Percentiles rank a stretch among this genome's conserved stretches.
Evolutionary conservation across 1,140 invertebrate genomes (phyloP).

Genomic region (Drosophila aff.): DNA sequence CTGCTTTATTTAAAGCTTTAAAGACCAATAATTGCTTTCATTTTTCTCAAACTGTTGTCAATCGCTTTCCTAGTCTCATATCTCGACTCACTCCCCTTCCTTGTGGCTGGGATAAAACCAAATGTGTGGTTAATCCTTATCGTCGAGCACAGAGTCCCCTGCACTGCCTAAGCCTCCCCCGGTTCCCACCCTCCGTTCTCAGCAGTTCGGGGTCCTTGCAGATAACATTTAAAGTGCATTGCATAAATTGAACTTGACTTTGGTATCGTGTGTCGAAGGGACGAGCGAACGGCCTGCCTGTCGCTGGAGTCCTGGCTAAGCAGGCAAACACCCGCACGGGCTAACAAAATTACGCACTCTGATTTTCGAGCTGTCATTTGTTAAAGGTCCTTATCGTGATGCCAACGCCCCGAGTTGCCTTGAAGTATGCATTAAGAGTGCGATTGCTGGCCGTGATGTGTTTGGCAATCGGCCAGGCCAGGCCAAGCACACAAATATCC

Average conservation of each 20-base stretch:
- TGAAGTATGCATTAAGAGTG: conserved; percentile 65
- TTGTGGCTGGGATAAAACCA: conserved; percentile 13
- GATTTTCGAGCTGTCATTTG: conserved; percentile 54
- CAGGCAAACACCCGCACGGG: conserved; percentile 26
- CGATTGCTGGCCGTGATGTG: conserved; percentile 58
- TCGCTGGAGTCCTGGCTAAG: conserved; percentile 27
- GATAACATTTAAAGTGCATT: conserved; percentile 62
- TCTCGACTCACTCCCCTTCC: not conserved
- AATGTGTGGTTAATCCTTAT: conserved; percentile 49
- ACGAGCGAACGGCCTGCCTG: conserved; percentile 21
- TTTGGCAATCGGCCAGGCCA: conserved; percentile 52
- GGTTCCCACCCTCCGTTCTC: conserved; percentile 3
- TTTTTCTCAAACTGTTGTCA: conserved; percentile 25
- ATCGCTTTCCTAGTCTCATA: not conserved
- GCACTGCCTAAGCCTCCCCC: conserved; percentile 4
- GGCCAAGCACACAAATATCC: conserved; percentile 78
- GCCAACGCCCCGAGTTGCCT: conserved; percentile 53
- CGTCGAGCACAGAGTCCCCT: conserved; percentile 13
- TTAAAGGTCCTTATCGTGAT: conserved; percentile 59
- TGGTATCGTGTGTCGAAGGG: conserved; percentile 19
- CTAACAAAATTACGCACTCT: conserved; percentile 43
- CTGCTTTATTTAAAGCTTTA: not conserved
- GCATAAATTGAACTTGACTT: conserved; percentile 61
- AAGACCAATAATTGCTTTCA: not conserved
- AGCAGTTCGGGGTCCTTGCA: conserved; percentile 10